Evolutionary conservation across 2,797 vertebrate genomes (phyloP).

Genomic region (Pseudomugil tenellus): DNA sequence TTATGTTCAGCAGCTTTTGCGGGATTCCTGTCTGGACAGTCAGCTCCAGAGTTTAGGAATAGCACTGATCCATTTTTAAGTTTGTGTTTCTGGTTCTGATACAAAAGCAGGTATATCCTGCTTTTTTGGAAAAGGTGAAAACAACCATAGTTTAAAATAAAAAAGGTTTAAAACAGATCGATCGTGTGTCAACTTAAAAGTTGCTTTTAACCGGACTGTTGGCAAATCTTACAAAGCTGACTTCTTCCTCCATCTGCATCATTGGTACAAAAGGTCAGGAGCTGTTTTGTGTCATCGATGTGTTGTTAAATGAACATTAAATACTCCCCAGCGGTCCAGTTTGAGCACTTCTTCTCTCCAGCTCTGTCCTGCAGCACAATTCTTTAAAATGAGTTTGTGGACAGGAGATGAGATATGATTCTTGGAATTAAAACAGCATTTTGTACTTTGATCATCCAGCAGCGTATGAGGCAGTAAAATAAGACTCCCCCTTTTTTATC

Average conservation of each 20-base stretch:
- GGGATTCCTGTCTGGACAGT: no score
- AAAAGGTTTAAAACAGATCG: no score
- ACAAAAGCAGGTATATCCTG: no score
- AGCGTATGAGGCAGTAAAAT: slow-evolving; percentile 71
- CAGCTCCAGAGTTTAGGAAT: no score
- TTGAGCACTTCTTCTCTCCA: slow-evolving; percentile 34
- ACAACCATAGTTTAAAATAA: no score
- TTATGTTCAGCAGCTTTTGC: no score
- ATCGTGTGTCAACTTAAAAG: no score
- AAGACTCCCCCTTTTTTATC: slow-evolving; percentile 71
- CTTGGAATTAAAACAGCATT: slow-evolving; percentile 81
- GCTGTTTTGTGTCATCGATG: slow-evolving; percentile 5
- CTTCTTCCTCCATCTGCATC: background rate
- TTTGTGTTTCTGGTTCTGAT: no score
- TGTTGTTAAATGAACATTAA: background rate
- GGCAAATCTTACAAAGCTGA: background rate
- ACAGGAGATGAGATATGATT: slow-evolving; percentile 79
- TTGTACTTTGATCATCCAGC: slow-evolving; percentile 78
- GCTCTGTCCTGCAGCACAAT: slow-evolving; percentile 65
- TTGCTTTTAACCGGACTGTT: background rate
- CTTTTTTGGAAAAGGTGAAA: no score
- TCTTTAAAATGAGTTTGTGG: slow-evolving; percentile 80
- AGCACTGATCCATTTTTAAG: no score
- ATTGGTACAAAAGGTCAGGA: slow-evolving; percentile 3
- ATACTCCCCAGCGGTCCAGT: background rate